Conservation (phyloP, 2,797 vertebrate species). For the Pterois miles region DNA sequence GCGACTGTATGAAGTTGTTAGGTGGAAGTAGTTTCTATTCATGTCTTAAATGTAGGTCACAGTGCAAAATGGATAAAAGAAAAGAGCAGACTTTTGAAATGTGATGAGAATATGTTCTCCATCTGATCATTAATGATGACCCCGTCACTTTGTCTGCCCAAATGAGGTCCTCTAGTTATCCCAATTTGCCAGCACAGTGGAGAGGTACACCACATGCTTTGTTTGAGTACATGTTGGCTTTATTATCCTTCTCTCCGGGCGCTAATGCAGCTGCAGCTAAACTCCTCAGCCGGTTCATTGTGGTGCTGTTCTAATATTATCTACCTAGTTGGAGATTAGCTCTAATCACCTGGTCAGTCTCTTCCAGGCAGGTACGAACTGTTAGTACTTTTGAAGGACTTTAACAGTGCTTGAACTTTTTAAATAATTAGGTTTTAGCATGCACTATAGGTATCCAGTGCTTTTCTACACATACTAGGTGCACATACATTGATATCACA, state of each 20-base stretch:
- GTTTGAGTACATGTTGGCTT: constrained; percentile 4
- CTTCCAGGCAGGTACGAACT: constrained; percentile 4
- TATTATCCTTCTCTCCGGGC: constrained; percentile 22
- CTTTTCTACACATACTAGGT: constrained; percentile 1
- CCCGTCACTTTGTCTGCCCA: neutral
- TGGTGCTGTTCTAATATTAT: constrained; percentile 77
- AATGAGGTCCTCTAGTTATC: neutral
- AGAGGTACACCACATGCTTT: neutral
- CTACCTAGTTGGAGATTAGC: constrained; percentile 71
- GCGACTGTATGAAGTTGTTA: neutral
- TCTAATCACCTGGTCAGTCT: constrained; percentile 70
- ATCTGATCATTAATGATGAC: neutral
- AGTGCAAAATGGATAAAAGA: neutral
- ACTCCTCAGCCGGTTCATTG: constrained; percentile 41
- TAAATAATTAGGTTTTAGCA: neutral
- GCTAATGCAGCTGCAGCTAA: constrained; percentile 54
- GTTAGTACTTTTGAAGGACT: neutral
- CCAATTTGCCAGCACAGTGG: neutral
- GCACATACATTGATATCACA: too few relatives aligned
- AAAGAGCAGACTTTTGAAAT: neutral
- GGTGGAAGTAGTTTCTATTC: neutral
- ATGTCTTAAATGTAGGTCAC: neutral
- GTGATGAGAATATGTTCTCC: neutral
- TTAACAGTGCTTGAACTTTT: neutral
- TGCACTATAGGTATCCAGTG: neutral